phyloP scores from a whole-genome alignment of 2,888 invertebrate genomes.

The Drosophila longiperda region DNA sequence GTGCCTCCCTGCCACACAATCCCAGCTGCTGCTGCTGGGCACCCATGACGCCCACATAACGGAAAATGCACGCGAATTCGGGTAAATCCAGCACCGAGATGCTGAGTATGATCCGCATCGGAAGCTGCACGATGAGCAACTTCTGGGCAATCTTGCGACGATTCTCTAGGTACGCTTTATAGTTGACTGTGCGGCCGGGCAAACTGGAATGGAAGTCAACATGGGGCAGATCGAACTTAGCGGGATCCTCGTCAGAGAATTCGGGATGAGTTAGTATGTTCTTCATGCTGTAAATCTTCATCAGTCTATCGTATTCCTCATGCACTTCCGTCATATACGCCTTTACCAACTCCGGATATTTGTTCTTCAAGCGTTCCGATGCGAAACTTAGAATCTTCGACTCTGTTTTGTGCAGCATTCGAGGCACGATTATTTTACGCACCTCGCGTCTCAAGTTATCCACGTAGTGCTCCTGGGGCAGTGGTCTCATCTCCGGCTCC shows the following conservation, averaged over 20 bases:
- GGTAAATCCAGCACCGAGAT: slow-evolving; percentile 84
- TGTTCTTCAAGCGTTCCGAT: slow-evolving; percentile 86
- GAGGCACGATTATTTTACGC: slow-evolving; percentile 87
- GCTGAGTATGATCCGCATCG: slow-evolving; percentile 86
- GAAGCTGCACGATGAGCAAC: slow-evolving; percentile 88
- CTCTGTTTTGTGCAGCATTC: slow-evolving; percentile 88
- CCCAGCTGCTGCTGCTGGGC: slow-evolving; percentile 70
- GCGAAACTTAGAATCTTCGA: slow-evolving; percentile 87
- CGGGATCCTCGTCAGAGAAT: slow-evolving; percentile 85
- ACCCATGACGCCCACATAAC: slow-evolving; percentile 57
- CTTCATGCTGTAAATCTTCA: slow-evolving; percentile 88
- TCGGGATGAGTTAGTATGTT: slow-evolving; percentile 88
- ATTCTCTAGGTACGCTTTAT: slow-evolving; percentile 86
- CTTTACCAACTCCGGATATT: slow-evolving; percentile 86
- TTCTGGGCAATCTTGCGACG: slow-evolving; percentile 86
- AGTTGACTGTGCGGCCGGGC: slow-evolving; percentile 88
- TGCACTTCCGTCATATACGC: slow-evolving; percentile 86
- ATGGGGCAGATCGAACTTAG: slow-evolving; percentile 83
- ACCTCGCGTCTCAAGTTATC: slow-evolving; percentile 87
- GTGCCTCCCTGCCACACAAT: slow-evolving; percentile 71
- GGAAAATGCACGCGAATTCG: slow-evolving; percentile 82
- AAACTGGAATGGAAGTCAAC: slow-evolving; percentile 86
- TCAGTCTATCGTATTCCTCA: slow-evolving; percentile 87
- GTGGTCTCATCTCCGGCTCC: slow-evolving; percentile 85
- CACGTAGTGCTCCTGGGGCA: slow-evolving; percentile 86